Conservation (phyloP, 2,797 vertebrate species). For the Cossypha dichroa region DNA sequence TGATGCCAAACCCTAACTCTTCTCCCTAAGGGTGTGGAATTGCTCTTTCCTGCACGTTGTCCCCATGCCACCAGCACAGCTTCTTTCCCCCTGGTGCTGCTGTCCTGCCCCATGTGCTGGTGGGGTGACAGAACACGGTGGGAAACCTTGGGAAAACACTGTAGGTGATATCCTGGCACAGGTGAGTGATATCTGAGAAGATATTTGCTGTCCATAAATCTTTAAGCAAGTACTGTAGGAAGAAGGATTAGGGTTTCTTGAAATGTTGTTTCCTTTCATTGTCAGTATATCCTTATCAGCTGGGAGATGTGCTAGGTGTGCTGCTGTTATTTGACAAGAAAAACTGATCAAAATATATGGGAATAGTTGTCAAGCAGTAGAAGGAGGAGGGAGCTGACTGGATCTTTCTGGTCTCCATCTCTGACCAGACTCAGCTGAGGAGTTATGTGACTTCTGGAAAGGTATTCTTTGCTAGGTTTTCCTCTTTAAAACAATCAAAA, state of each 20-base stretch:
- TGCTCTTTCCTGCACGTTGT: not conserved
- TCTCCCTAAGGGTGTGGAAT: not conserved
- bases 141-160: not conserved
- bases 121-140: not conserved
- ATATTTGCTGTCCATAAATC: not conserved
- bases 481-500: not conserved
- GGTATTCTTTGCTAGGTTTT: not conserved
- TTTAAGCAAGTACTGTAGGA: not conserved
- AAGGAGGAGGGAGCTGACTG: not conserved
- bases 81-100: not conserved
- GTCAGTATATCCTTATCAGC: not conserved
- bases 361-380: not conserved
- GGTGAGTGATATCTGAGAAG: not conserved
- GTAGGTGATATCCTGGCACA: not conserved
- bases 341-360: not conserved
- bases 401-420: not conserved
- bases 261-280: not conserved
- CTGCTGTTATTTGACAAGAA: not conserved
- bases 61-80: not conserved
- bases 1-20: no score
- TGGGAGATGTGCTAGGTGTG: not conserved
- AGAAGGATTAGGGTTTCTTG: not conserved
- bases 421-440: not conserved
- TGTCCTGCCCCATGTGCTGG: not conserved
- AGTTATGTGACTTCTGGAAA: not conserved